These are phyloP conservation scores for Aldrovandia affinis DNA, from an alignment of 2,797 vertebrate species.

Conservation along the genomic window DNA sequence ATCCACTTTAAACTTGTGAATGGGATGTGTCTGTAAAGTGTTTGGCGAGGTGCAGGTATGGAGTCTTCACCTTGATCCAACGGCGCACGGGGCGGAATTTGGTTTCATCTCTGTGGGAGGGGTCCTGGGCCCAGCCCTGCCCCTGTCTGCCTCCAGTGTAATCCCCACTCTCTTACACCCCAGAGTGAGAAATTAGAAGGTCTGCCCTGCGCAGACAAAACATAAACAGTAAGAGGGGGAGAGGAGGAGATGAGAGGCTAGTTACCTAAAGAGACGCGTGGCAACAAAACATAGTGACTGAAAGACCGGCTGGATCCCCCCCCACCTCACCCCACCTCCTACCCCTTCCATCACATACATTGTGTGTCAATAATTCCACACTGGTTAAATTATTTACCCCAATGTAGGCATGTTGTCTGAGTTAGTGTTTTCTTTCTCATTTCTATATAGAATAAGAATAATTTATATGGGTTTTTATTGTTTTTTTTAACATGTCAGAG, in stretches of 20 bases:
- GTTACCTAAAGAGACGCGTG: constrained; percentile 19
- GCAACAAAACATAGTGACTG: no score
- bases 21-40: neutral
- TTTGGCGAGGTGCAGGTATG: constrained; percentile 18
- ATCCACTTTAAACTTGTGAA: no score
- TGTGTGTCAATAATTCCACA: constrained; percentile 35
- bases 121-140: constrained; percentile 42
- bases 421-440: constrained; percentile 31
- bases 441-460: no score
- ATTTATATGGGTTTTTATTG: constrained; percentile 43
- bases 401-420: constrained; percentile 49
- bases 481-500: constrained; percentile 42
- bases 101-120: constrained; percentile 59
- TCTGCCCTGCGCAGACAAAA: constrained; percentile 34
- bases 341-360: no score
- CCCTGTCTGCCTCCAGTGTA: constrained; percentile 66
- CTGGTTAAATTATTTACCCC: constrained; percentile 41
- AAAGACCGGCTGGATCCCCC: no score
- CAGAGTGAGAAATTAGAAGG: constrained; percentile 36
- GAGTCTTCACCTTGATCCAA: neutral
- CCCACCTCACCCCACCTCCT: no score
- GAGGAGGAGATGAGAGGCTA: constrained; percentile 26
- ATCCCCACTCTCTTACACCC: constrained; percentile 62
- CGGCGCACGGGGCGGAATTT: constrained; percentile 42
- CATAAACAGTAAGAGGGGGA: constrained; percentile 41